Conservation (phyloP, 2,113 vertebrate genomes). For the Phocoena phocoena region DNA sequence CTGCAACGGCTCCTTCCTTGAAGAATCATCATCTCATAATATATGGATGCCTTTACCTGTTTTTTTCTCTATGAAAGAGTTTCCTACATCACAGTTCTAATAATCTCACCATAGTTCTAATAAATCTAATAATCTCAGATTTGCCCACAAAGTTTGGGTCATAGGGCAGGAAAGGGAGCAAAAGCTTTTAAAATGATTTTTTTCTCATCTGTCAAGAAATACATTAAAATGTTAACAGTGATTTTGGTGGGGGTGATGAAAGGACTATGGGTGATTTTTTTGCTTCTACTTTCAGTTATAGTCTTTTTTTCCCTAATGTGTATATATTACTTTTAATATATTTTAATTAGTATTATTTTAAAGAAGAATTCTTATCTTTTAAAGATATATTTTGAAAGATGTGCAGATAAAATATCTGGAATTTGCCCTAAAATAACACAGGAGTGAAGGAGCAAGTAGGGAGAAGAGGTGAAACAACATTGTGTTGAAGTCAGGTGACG, state of each 20-base stretch:
- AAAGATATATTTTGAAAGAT: neutral
- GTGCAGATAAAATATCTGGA: neutral
- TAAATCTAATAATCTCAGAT: constrained; percentile 1
- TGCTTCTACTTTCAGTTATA: neutral
- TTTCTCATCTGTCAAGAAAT: constrained; percentile 24
- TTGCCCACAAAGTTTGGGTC: neutral
- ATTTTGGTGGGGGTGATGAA: neutral
- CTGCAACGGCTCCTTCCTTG: neutral
- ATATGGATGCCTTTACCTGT: neutral
- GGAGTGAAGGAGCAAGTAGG: fast-evolving
- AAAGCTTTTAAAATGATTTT: neutral
- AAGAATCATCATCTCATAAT: neutral
- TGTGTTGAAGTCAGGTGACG: fast-evolving
- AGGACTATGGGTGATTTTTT: neutral
- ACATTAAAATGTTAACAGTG: neutral
- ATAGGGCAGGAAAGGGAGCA: neutral
- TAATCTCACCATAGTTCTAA: neutral
- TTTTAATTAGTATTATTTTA: neutral
- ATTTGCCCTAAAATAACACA: neutral
- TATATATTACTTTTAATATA: neutral
- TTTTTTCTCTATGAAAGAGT: neutral
- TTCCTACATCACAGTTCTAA: neutral
- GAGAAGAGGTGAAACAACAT: neutral
- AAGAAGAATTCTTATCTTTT: neutral
- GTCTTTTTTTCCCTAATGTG: neutral